Conservation (phyloP, 1,140 invertebrate genomes). For the Drosophila nigrodunni region DNA sequence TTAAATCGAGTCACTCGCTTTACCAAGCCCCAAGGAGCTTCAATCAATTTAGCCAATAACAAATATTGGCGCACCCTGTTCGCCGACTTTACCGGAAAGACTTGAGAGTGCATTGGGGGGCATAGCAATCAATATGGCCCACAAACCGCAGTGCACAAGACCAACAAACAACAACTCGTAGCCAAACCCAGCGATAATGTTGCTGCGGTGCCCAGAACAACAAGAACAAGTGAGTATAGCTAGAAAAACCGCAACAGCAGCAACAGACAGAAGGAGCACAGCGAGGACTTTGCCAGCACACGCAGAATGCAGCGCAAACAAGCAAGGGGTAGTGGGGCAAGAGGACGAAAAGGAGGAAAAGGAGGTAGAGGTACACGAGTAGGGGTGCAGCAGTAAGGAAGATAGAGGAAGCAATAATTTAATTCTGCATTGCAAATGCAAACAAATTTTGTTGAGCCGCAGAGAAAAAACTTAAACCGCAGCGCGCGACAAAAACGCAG, state of each 20-base stretch:
- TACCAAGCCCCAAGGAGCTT: constrained; percentile 8
- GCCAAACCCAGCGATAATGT: constrained; percentile 74
- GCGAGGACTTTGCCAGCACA: constrained; percentile 26
- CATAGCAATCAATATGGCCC: constrained; percentile 65
- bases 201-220: constrained; percentile 72
- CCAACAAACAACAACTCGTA: constrained; percentile 51
- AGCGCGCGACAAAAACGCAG: constrained; percentile 59
- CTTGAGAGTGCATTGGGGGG: constrained; percentile 37
- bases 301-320: constrained; percentile 45
- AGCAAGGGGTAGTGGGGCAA: constrained; percentile 4
- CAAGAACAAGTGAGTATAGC: constrained; percentile 32
- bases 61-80: constrained; percentile 3
- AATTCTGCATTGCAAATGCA: constrained; percentile 82
- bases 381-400: no score
- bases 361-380: no score
- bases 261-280: constrained; percentile 42
- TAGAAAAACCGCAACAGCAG: constrained; percentile 43
- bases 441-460: constrained; percentile 79
- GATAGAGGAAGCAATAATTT: constrained; percentile 77
- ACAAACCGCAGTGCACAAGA: constrained; percentile 54
- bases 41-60: constrained; percentile 32
- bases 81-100: constrained; percentile 13
- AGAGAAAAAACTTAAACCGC: constrained; percentile 75
- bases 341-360: neutral
- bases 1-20: neutral